phyloP scores from a whole-genome alignment of 1,140 invertebrate species.

The Liolophura sinensis region DNA sequence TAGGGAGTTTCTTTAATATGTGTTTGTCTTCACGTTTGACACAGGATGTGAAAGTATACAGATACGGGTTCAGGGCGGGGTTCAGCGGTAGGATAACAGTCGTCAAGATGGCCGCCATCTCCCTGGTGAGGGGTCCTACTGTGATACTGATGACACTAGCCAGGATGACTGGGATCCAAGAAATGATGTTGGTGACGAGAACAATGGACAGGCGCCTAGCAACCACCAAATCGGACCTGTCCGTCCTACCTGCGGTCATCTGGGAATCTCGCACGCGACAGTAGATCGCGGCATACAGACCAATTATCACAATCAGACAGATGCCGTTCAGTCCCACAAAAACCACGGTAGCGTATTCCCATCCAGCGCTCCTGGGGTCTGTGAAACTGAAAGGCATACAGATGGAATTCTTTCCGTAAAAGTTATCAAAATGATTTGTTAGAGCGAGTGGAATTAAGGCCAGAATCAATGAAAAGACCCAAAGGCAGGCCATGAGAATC shows the following conservation, averaged over 20 bases:
- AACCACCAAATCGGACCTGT: slow-evolving; percentile 9
- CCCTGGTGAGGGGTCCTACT: background rate
- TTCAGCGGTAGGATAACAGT: slow-evolving; percentile 16
- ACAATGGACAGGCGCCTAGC: slow-evolving; percentile 1
- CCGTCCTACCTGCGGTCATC: background rate
- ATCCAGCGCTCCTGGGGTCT: too few species aligned
- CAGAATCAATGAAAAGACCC: slow-evolving; percentile 22
- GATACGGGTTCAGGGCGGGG: slow-evolving; percentile 13
- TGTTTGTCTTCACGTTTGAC: too few species aligned
- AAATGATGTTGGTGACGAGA: background rate
- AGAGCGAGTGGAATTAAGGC: slow-evolving; percentile 24
- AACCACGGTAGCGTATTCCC: too few species aligned
- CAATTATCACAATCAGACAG: too few species aligned
- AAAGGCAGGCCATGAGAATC: slow-evolving; percentile 10
- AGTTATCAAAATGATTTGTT: slow-evolving; percentile 11
- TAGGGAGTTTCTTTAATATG: too few species aligned
- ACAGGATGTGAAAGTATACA: slow-evolving; percentile 12
- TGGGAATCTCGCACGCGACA: too few species aligned
- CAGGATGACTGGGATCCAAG: background rate
- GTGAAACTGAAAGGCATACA: too few species aligned
- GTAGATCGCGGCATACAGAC: too few species aligned
- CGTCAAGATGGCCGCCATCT: slow-evolving; percentile 8
- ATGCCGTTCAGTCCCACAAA: too few species aligned
- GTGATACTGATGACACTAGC: slow-evolving; percentile 3
- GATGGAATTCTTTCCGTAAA: slow-evolving; percentile 19